Evolutionary conservation across 2,888 invertebrate genomes (phyloP), one percentile per base, ranked within the genome.

Genomic region (Mongoloraphidia duomilia): DNA sequence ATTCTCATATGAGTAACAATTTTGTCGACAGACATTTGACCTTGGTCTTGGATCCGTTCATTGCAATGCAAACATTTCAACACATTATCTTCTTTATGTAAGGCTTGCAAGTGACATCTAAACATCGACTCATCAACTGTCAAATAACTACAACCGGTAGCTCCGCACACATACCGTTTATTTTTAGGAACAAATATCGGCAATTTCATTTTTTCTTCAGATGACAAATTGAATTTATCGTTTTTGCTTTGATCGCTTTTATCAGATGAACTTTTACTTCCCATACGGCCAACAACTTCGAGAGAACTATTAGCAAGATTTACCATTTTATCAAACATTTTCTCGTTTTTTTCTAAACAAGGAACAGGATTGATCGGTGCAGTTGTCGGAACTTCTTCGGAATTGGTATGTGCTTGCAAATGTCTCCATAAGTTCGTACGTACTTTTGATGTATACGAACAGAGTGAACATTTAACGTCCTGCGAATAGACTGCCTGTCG

Each of bases 281-380:
- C 65, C 69, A 70, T 72, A 39, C 70, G 61, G 3, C 67, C 61
- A 12, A 61, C 49, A n/a, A 50, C 46, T 55, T 52, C 14, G 49
- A 56, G 51, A 60, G 67, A 84, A 55, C 82, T 84, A n/a, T 82
- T 80, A 0, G 89, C 87, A 13, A 87, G 71, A 63, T 89, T 89
- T 0, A 81, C 74, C 89, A 89, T 89, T 63, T 82, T 84, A 63
- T 89, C 88, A 60, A 88, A 89, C 75, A 87, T 84, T 55, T 76
- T 78, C 60, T 87, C 86, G 54, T 81, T 82, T 39, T 80, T 79
- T 55, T 83, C 82, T 37, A 87, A 68, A 61, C 82, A 86, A 0
- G 84, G 86, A 8, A 89, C 87, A 0, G 88, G 88, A 70, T 89
- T 89, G 0, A 88, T 80, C 0, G 86, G 85, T 11, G 81, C 82